phyloP scores from a whole-genome alignment of 2,113 vertebrate genomes.

The Elgaria multicarinata region DNA sequence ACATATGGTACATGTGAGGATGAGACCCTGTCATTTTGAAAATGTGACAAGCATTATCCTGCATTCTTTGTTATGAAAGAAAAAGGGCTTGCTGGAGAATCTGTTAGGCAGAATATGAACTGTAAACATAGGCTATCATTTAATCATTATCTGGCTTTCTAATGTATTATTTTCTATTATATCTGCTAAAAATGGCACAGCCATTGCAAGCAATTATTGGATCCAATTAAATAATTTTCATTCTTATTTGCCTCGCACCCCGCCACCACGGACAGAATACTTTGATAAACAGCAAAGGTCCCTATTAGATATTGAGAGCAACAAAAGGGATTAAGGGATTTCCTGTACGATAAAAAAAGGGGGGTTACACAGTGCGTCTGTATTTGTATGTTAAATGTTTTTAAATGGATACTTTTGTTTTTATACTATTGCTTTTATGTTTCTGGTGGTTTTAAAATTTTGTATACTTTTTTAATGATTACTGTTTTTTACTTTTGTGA shows the following conservation, averaged over 20 bases:
- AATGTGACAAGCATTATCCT: conserved; percentile 3
- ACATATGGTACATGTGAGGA: background rate
- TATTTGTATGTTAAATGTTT: background rate
- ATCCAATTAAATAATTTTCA: conserved; percentile 2
- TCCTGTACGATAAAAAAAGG: background rate
- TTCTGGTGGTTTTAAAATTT: no score
- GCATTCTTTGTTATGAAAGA: conserved; percentile 1
- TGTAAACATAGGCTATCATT: conserved; percentile 33
- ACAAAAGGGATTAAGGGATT: background rate
- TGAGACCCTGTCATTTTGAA: conserved; percentile 2
- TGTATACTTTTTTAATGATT: no score
- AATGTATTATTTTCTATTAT: conserved; percentile 25
- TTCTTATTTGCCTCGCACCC: background rate
- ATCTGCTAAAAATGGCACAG: background rate
- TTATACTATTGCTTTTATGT: no score
- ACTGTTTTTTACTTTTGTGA: no score
- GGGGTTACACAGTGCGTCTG: background rate
- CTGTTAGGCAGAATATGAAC: background rate
- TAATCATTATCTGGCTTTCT: conserved; percentile 41
- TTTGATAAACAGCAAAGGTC: background rate
- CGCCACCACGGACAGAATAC: background rate
- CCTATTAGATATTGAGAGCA: background rate
- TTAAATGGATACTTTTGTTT: no score
- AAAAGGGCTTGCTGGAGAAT: conserved; percentile 10
- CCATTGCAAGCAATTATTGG: conserved; percentile 39